These are phyloP conservation scores for Ibycter americanus DNA, from an alignment of 2,797 vertebrate genomes.

Conservation along the genomic window DNA sequence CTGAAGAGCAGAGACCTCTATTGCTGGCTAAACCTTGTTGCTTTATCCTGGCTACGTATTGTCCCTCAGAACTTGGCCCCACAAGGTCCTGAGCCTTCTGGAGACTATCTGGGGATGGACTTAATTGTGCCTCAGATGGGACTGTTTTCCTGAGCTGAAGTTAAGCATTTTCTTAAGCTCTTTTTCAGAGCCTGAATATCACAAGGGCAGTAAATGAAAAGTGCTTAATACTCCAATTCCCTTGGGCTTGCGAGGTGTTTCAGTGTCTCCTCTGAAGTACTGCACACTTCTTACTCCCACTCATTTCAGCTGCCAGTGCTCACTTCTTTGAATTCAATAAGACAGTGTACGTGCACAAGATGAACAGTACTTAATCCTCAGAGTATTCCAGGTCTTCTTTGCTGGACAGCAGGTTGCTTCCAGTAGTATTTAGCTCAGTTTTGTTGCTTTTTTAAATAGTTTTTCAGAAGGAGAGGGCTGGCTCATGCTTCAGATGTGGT, in stretches of 20 bases:
- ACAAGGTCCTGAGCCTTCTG: not conserved
- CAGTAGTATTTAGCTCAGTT: constrained; percentile 9
- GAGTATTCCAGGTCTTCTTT: constrained; percentile 3
- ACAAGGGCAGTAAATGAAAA: not conserved
- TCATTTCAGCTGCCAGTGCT: not conserved
- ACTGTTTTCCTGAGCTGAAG: not conserved
- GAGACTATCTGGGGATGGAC: not conserved
- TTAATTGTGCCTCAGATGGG: not conserved
- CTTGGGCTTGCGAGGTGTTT: not conserved
- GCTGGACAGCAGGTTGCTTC: not conserved
- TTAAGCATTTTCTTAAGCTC: not conserved
- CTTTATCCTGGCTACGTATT: not conserved
- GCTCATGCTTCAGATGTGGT: not conserved
- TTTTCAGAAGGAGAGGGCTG: not conserved
- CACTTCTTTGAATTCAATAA: not conserved
- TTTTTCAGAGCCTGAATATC: not conserved
- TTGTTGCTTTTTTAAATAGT: not conserved
- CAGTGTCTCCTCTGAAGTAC: not conserved
- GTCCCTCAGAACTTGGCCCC: not conserved
- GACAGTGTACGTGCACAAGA: not conserved
- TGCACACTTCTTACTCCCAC: not conserved
- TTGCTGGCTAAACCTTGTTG: not conserved
- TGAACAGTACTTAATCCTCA: not conserved
- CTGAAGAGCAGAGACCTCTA: not conserved
- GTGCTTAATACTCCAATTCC: not conserved